Conservation (phyloP, 2,113 vertebrate species). For the Halcyon malimbica region DNA sequence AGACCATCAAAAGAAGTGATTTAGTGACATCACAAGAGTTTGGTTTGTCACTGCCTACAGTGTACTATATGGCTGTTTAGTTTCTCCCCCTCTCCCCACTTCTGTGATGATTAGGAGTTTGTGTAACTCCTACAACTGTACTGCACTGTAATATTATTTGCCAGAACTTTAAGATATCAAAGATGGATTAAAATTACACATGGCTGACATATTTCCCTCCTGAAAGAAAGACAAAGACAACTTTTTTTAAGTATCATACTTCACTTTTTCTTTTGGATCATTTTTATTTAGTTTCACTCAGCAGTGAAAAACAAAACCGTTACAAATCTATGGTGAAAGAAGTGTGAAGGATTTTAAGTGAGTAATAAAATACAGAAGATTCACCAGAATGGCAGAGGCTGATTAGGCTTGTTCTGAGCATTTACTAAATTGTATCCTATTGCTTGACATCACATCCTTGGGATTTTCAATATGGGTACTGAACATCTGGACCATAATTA, state of each 20-base stretch:
- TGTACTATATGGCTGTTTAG: neutral
- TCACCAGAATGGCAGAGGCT: neutral
- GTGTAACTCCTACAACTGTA: neutral
- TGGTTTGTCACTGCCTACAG: neutral
- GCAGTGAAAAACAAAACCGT: neutral
- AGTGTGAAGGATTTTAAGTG: neutral
- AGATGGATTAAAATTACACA: neutral
- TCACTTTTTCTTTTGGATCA: neutral
- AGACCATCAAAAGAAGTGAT: neutral
- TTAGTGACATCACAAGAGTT: neutral
- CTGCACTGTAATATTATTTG: neutral
- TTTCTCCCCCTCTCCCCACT: neutral
- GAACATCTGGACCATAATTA: neutral
- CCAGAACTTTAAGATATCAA: neutral
- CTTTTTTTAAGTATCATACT: neutral
- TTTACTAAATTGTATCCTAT: neutral
- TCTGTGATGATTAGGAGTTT: neutral
- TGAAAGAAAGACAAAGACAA: neutral
- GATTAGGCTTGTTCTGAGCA: neutral
- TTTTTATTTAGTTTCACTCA: neutral
- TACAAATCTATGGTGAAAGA: neutral
- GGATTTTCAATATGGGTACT: neutral
- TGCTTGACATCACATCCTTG: neutral
- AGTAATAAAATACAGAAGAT: neutral
- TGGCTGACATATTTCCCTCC: neutral